phyloP scores from a whole-genome alignment of 2,113 vertebrate genomes.

The Macrotis lagotis region DNA sequence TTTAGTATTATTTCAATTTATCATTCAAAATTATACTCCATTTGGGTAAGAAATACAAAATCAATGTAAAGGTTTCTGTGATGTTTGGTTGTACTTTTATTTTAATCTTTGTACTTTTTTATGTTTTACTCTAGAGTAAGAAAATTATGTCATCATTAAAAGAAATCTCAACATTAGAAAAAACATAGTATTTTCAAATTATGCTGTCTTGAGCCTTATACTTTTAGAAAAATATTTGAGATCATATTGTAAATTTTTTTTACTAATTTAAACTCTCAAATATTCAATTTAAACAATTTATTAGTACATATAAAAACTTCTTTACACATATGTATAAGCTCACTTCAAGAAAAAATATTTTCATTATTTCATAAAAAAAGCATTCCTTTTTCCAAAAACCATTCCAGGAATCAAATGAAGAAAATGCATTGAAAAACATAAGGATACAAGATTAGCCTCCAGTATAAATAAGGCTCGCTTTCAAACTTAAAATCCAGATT shows the following conservation, averaged over 20 bases:
- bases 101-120: conserved; percentile 10
- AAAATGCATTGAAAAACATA: conserved; percentile 23
- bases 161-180: conserved; percentile 32
- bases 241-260: conserved; percentile 30
- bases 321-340: neutral
- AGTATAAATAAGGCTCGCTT: neutral
- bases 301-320: neutral
- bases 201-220: neutral
- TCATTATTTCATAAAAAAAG: conserved; percentile 44
- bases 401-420: conserved; percentile 36
- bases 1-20: neutral
- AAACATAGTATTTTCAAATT: neutral
- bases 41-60: neutral
- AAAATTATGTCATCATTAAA: conserved; percentile 9
- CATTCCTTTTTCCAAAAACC: conserved; percentile 44
- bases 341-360: conserved; percentile 23
- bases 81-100: neutral
- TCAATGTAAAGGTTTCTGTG: neutral
- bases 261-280: conserved; percentile 37
- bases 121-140: neutral
- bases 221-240: neutral
- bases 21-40: neutral
- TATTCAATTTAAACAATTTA: conserved; percentile 35
- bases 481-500: neutral
- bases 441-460: neutral